These are phyloP conservation scores for Pachycephus smyrnensis DNA, from an alignment of 2,888 invertebrate genomes.

Conservation along the genomic window DNA sequence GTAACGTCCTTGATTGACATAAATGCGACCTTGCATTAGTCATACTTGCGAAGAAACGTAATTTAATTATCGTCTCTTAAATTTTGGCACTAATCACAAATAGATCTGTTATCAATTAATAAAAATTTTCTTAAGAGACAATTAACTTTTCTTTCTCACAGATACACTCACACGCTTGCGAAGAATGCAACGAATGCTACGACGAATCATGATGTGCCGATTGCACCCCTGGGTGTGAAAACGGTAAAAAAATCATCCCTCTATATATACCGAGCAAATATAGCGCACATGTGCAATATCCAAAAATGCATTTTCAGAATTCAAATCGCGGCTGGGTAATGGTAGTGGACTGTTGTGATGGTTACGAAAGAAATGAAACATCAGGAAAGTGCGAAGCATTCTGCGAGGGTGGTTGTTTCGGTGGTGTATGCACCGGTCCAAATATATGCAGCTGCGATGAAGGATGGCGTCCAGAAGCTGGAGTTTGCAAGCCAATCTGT, in stretches of 20 bases:
- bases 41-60: too few species aligned
- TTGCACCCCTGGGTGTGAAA: not conserved
- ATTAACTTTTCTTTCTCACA: constrained; percentile 2
- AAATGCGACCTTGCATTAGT: too few species aligned
- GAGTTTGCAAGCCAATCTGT: constrained; percentile 74
- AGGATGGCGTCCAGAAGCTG: constrained; percentile 73
- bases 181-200: constrained; percentile 11
- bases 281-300: too few species aligned
- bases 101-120: too few species aligned
- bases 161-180: constrained; percentile 14
- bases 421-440: constrained; percentile 77
- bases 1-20: too few species aligned
- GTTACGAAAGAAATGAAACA: constrained; percentile 73
- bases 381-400: constrained; percentile 72
- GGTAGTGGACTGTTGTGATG: constrained; percentile 76
- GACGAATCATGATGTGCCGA: not conserved
- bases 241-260: constrained; percentile 11
- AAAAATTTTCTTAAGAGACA: not conserved
- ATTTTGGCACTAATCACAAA: too few species aligned
- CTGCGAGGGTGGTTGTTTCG: constrained; percentile 76
- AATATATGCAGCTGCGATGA: constrained; percentile 75
- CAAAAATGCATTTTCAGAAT: constrained; percentile 4
- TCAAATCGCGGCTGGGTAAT: constrained; percentile 46
- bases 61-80: too few species aligned
- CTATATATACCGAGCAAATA: not conserved